phyloP scores from a whole-genome alignment of 2,888 invertebrate genomes.

The Melanchra persicariae region DNA sequence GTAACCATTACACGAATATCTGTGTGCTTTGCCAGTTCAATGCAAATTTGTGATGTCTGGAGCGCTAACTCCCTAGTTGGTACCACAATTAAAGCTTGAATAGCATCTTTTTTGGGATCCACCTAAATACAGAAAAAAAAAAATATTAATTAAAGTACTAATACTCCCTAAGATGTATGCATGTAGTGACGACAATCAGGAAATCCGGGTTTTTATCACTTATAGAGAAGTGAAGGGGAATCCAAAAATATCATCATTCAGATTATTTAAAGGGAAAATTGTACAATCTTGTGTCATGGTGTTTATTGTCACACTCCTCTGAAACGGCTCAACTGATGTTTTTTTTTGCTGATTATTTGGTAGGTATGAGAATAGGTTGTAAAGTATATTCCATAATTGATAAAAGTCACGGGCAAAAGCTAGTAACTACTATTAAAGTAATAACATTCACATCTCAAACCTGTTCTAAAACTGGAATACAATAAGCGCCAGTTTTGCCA shows the following conservation, averaged over 20 bases:
- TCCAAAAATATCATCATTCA: slow-evolving; percentile 87
- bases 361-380: no score
- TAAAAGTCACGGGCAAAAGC: no score
- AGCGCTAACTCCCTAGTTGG: slow-evolving; percentile 99
- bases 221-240: slow-evolving; percentile 89
- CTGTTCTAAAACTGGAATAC: slow-evolving; percentile 99
- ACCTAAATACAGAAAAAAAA: slow-evolving; percentile 84
- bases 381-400: no score
- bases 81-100: slow-evolving; percentile 99
- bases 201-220: slow-evolving; percentile 82
- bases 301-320: no score
- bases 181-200: slow-evolving; percentile 44
- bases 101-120: slow-evolving; percentile 96
- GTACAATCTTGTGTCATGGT: no score
- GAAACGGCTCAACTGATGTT: no score
- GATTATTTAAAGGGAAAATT: background rate
- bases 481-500: slow-evolving; percentile 99
- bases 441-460: slow-evolving; percentile 69
- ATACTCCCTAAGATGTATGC: background rate
- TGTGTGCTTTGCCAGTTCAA: slow-evolving; percentile 99
- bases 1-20: slow-evolving; percentile 99
- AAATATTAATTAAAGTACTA: slow-evolving; percentile 22
- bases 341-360: no score
- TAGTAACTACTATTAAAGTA: slow-evolving; percentile 22
- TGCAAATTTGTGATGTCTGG: slow-evolving; percentile 99